Base-by-base conservation (phyloP, 1,140 invertebrate species). In the Bilobella aurantiaca region DNA sequence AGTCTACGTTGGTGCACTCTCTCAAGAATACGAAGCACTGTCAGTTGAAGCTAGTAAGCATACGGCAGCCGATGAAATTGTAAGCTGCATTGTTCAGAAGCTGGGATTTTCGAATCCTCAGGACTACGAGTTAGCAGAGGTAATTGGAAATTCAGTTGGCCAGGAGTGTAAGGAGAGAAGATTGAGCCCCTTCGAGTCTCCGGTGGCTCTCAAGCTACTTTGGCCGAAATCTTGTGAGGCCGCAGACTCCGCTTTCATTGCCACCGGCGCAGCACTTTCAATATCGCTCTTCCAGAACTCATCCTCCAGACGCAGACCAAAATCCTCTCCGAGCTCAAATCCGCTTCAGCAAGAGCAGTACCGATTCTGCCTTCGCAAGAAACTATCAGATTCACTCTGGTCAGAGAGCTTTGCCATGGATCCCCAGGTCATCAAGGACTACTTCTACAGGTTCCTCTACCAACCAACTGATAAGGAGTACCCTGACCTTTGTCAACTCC, bases 401-500 rank as follows among this genome's bases (percentile, higher is more conserved):
- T 82, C 87, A 67, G 90, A 93, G 75, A 87, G 85, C 69, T 88
- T 90, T 78, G 86, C 88, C 23, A 88, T 92, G 81, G 91, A 94
- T 79, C 88, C 90, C 25, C 90, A 94, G 77, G 82, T 95, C 28
- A 86, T 92, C 73, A 85, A 88, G 75, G 89, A 93, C 75, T 92
- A 91, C 78, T 92, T 93, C 77, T 87, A 91, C 78, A 82, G 89
- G 69, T 96, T 95, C 78, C 81, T 95, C 0, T 90, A 91, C 76
- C 91, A 94, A 76, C 90, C 91, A n/a, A 67, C 66, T 37, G 67
- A 72, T 47, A 84, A 90, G 66, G 91, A 96, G 77, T 96, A 95
- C 79, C 90, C 93, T 5, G 94, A 98, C 79, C 81, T 98, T 62
- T 96, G 93, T 77, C 92, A 95, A 78, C 80, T 97, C 70, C 93